Percentiles rank a stretch among this genome's conserved stretches.
phyloP scores from a whole-genome alignment of 1,140 invertebrate species.

The Drosophila nasuta region DNA sequence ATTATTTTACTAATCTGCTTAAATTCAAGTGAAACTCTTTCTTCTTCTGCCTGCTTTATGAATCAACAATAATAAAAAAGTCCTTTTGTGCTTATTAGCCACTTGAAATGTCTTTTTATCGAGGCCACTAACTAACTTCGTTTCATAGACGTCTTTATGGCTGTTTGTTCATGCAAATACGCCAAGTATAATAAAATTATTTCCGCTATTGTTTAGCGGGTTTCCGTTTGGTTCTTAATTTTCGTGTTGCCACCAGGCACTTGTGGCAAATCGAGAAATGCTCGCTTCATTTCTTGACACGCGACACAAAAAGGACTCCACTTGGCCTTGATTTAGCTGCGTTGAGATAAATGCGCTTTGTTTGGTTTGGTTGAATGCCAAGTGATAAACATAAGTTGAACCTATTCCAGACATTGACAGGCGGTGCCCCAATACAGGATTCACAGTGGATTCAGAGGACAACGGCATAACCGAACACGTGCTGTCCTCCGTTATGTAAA shows the following conservation, averaged over 20 bases:
- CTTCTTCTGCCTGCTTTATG: background rate
- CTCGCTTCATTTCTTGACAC: slow-evolving; percentile 64
- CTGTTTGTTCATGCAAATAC: slow-evolving; percentile 73
- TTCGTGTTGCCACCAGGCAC: slow-evolving; percentile 18
- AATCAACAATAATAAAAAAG: background rate
- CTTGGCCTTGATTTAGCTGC: slow-evolving; percentile 69
- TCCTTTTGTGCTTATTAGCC: slow-evolving; percentile 52
- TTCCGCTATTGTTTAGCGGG: slow-evolving; percentile 67
- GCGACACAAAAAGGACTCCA: slow-evolving; percentile 36
- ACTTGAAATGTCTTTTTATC: slow-evolving; percentile 50
- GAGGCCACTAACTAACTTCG: slow-evolving; percentile 52
- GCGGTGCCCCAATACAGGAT: slow-evolving; percentile 11
- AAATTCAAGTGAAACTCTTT: background rate
- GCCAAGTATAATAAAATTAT: slow-evolving; percentile 73
- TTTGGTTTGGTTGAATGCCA: slow-evolving; percentile 56
- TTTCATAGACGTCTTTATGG: slow-evolving; percentile 64
- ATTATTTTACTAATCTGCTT: background rate
- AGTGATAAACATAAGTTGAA: slow-evolving; percentile 74
- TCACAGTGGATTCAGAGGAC: slow-evolving; percentile 19
- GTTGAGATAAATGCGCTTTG: slow-evolving; percentile 74
- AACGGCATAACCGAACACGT: slow-evolving; percentile 42
- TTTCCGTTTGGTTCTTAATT: slow-evolving; percentile 40
- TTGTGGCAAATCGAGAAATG: slow-evolving; percentile 31
- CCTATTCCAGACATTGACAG: slow-evolving; percentile 51
- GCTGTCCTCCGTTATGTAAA: slow-evolving; percentile 59